These are phyloP conservation scores for Daboia siamensis DNA, from an alignment of 2,113 vertebrate genomes.

Conservation along the genomic window DNA sequence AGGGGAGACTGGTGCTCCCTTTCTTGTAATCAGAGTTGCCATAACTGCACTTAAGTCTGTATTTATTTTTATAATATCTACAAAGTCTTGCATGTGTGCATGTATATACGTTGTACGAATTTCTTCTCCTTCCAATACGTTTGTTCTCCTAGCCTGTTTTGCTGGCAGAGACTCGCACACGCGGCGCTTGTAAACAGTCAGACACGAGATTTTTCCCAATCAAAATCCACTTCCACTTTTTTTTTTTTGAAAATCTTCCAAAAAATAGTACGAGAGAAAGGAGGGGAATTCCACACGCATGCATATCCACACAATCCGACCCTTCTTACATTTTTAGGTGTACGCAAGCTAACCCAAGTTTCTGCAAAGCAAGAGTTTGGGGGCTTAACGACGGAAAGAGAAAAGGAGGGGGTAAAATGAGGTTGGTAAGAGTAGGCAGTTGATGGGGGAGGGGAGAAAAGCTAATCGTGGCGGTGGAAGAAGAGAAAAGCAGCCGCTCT, in stretches of 20 bases:
- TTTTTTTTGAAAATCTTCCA: constrained; percentile 85
- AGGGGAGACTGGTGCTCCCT: neutral
- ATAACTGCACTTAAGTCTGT: neutral
- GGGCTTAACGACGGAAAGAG: constrained; percentile 27
- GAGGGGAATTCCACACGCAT: constrained; percentile 70
- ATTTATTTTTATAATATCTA: neutral
- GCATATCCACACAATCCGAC: neutral
- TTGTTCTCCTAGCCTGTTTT: constrained; percentile 62
- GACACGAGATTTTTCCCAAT: constrained; percentile 92
- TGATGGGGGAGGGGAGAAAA: constrained; percentile 9
- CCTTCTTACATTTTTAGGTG: neutral
- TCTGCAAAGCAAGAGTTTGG: constrained; percentile 45
- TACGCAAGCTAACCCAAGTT: constrained; percentile 58
- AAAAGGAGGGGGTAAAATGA: constrained; percentile 6
- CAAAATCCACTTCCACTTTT: constrained; percentile 88
- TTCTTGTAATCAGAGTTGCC: neutral
- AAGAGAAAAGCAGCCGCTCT: constrained; percentile 7
- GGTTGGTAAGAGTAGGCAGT: constrained; percentile 18
- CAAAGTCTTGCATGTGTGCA: neutral
- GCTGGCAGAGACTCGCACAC: constrained; percentile 82
- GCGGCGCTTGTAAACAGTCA: constrained; percentile 93
- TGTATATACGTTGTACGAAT: neutral
- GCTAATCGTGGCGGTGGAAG: constrained; percentile 14
- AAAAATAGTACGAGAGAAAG: constrained; percentile 78
- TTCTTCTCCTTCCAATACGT: neutral